phyloP scores from a whole-genome alignment of 53 echinoderm and acorn worm genomes.

The Apostichopus leukothele region DNA sequence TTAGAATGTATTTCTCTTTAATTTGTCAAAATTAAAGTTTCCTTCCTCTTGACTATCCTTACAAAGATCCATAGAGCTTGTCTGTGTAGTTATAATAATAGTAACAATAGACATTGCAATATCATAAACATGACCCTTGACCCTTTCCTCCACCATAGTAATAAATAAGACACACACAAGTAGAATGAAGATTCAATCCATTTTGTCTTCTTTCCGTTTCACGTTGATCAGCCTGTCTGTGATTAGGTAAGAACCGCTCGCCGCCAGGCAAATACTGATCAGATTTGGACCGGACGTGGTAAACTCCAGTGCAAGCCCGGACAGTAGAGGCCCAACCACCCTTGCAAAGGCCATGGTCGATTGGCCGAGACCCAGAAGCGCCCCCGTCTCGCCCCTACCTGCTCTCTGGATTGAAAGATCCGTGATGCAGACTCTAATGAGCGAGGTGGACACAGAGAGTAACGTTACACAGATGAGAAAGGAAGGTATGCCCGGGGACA shows the following conservation, averaged over 20 bases:
- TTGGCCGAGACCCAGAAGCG: conserved; percentile 74
- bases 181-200: background rate
- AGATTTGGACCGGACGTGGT: conserved; percentile 64
- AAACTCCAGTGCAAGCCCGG: conserved; percentile 75
- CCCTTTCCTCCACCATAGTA: background rate
- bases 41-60: too few relatives aligned
- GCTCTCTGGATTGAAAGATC: conserved; percentile 74
- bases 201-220: background rate
- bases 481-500: conserved; percentile 52
- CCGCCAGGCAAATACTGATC: conserved; percentile 48
- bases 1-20: too few relatives aligned
- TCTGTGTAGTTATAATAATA: too few relatives aligned
- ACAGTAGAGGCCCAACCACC: conserved; percentile 66
- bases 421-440: conserved; percentile 65
- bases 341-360: conserved; percentile 77
- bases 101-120: too few relatives aligned
- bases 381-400: conserved; percentile 67
- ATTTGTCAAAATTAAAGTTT: too few relatives aligned
- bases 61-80: too few relatives aligned
- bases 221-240: background rate
- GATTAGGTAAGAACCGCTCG: conserved; percentile 14
- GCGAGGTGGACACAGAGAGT: conserved; percentile 65
- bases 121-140: background rate
- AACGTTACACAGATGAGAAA: conserved; percentile 57
- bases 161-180: background rate